Percentiles rank a stretch among this genome's conserved stretches.
Conservation (phyloP, 1,140 invertebrate species). For the Drosophila lini region DNA sequence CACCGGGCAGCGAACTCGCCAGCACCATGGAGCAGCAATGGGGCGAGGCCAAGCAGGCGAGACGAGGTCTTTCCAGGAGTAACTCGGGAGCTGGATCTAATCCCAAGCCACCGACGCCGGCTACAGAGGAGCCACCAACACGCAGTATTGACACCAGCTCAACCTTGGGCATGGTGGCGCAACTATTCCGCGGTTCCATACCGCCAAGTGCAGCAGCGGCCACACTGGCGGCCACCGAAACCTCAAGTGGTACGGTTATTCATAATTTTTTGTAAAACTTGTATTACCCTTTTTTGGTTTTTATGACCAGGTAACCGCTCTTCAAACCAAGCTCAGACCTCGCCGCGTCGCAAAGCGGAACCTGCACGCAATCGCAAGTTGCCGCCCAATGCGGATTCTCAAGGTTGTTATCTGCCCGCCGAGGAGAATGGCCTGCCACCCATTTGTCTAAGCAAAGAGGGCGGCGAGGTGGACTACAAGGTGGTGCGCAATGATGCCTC, state of each 20-base stretch:
- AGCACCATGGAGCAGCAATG: conserved; percentile 85
- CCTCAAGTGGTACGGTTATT: conserved; percentile 39
- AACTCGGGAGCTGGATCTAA: conserved; percentile 26
- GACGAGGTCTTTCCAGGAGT: conserved; percentile 59
- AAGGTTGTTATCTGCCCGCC: conserved; percentile 87
- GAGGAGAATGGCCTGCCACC: conserved; percentile 86
- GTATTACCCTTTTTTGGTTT: not conserved
- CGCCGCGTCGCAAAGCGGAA: conserved; percentile 70
- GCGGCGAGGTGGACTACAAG: conserved; percentile 86
- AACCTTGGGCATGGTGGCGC: conserved; percentile 71
- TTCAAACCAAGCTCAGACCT: conserved; percentile 47
- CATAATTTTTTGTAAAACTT: no score
- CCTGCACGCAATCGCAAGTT: conserved; percentile 53
- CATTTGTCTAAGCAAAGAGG: conserved; percentile 68
- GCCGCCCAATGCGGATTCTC: conserved; percentile 85
- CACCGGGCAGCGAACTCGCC: conserved; percentile 94
- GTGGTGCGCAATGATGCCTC: conserved; percentile 85
- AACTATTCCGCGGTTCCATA: conserved; percentile 79
- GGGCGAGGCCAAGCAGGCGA: conserved; percentile 73
- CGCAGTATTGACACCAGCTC: conserved; percentile 67
- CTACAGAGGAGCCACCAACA: conserved; percentile 22
- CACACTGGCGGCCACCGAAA: conserved; percentile 57
- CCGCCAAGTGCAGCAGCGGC: conserved; percentile 74
- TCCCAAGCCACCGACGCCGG: conserved; percentile 73
- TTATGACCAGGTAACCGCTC: conserved; percentile 36